Conservation (phyloP, 2,797 vertebrate species). For the Coreius guichenoti region DNA sequence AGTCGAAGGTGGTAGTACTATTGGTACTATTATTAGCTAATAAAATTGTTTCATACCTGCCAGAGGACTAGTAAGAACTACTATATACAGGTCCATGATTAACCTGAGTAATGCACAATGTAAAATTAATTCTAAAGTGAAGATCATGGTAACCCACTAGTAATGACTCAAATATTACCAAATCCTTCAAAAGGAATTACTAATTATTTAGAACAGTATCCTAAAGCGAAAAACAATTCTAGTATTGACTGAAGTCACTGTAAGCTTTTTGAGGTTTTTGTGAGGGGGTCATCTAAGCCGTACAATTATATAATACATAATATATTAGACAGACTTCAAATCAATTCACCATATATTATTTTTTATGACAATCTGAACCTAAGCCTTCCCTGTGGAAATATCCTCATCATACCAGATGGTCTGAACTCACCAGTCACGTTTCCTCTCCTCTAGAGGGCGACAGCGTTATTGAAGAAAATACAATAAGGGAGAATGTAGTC, state of each 20-base stretch:
- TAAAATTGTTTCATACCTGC: background rate
- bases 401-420: background rate
- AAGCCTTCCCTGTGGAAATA: background rate
- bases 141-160: background rate
- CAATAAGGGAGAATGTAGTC: constrained; percentile 34
- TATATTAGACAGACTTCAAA: background rate
- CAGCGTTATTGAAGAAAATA: constrained; percentile 45
- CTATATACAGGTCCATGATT: background rate
- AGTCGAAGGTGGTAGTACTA: no score
- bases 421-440: background rate
- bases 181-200: no score
- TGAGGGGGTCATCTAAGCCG: no score
- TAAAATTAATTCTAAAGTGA: background rate
- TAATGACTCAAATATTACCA: background rate
- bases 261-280: no score
- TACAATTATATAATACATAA: background rate
- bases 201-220: no score
- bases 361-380: background rate
- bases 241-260: no score
- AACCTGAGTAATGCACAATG: background rate
- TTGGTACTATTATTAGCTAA: no score
- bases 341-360: background rate
- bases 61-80: background rate
- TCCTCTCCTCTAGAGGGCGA: constrained; percentile 62
- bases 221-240: no score